Percentiles rank a stretch among this genome's conserved stretches.
These are phyloP conservation scores for Meleagris gallopavo DNA, from an alignment of 2,113 vertebrate species.

Conservation along the genomic window DNA sequence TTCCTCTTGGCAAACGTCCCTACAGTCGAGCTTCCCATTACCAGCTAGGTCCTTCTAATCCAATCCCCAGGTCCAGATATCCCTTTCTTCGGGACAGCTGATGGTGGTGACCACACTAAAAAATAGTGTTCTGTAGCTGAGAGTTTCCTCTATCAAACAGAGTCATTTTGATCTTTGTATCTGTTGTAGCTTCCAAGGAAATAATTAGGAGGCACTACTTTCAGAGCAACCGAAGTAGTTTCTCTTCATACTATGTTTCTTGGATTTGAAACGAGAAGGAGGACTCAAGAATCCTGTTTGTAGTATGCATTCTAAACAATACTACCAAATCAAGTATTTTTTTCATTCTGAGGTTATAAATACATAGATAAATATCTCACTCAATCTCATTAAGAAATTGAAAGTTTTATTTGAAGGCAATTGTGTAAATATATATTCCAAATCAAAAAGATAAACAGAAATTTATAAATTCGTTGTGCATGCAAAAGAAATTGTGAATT, in stretches of 20 bases:
- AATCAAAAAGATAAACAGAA: not conserved
- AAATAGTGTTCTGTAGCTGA: not conserved
- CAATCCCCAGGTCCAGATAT: not conserved
- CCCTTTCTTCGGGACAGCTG: not conserved
- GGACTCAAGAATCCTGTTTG: not conserved
- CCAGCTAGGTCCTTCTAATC: not conserved
- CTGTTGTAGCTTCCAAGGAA: not conserved
- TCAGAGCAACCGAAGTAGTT: not conserved
- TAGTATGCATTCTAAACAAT: not conserved
- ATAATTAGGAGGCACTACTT: not conserved
- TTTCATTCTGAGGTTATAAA: not conserved
- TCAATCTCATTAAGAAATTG: not conserved
- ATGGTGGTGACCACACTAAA: not conserved
- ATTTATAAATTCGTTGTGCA: not conserved
- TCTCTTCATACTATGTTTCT: not conserved
- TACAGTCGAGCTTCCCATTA: not conserved
- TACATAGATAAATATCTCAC: not conserved
- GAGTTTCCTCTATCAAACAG: not conserved
- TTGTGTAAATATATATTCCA: not conserved
- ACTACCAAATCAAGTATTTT: not conserved
- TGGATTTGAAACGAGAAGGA: not conserved
- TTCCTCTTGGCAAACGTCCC: not conserved
- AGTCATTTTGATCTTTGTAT: not conserved
- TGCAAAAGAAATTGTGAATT: not conserved
- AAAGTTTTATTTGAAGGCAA: not conserved